Conservation (phyloP, 2,113 vertebrate species). For the Lycaon pictus region DNA sequence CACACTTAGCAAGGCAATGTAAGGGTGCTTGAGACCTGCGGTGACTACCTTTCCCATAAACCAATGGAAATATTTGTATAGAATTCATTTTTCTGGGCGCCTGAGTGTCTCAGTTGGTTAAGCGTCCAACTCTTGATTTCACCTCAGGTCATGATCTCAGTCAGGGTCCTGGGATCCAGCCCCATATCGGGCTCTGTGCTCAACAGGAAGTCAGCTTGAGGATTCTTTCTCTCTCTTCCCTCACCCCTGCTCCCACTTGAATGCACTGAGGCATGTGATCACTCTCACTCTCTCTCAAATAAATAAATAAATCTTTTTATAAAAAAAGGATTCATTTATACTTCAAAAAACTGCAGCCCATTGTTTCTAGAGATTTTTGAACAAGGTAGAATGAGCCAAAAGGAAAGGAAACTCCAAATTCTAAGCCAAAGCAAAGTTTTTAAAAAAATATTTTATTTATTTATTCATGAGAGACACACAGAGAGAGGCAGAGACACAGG, state of each 20-base stretch:
- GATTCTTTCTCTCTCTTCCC: neutral
- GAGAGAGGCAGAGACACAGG: too few species aligned
- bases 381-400: conserved; percentile 20
- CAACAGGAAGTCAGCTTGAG: neutral
- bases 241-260: neutral
- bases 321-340: neutral
- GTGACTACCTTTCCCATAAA: neutral
- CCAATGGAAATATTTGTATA: neutral
- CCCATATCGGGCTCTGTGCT: neutral
- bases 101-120: neutral
- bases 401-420: conserved; percentile 37
- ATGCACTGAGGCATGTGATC: too few species aligned
- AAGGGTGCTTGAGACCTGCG: neutral
- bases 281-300: neutral
- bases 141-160: neutral
- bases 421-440: conserved; percentile 55
- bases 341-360: neutral
- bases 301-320: neutral
- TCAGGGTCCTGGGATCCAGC: neutral
- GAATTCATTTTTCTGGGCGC: neutral
- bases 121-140: neutral
- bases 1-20: neutral
- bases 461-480: too few species aligned
- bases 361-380: conserved; percentile 61
- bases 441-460: too few species aligned